Conservation (phyloP, 2,888 invertebrate genomes). For the Calliphora vomitoria region DNA sequence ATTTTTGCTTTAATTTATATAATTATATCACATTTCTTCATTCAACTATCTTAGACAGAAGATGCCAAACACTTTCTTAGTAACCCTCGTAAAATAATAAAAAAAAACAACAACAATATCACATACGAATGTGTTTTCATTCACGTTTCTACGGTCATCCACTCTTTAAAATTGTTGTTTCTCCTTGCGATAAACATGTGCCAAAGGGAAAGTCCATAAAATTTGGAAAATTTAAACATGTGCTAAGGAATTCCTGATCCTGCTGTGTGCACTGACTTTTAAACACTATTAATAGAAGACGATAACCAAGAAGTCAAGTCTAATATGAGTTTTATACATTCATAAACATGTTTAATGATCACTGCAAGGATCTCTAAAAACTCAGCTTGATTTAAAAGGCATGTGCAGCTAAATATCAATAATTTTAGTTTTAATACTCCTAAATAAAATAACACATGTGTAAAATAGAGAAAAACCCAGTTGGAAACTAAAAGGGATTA, state of each 20-base stretch:
- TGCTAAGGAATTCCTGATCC: background rate
- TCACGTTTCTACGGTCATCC: background rate
- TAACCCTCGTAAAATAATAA: too few relatives aligned
- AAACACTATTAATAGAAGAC: background rate
- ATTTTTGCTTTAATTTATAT: too few relatives aligned
- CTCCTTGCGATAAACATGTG: background rate
- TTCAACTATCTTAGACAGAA: too few relatives aligned
- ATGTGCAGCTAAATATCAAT: background rate
- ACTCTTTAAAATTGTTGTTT: background rate
- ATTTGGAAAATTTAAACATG: constrained; percentile 19
- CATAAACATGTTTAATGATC: background rate
- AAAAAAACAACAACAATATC: too few relatives aligned
- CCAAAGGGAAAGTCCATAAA: constrained; percentile 2
- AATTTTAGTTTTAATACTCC: background rate
- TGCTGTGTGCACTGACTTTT: constrained; percentile 7
- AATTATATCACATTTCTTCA: too few relatives aligned
- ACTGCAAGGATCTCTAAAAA: background rate
- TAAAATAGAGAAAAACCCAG: background rate
- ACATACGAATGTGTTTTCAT: too few relatives aligned
- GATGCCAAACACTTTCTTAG: too few relatives aligned
- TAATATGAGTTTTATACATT: background rate
- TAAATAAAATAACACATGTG: constrained; percentile 3
- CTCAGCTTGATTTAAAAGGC: constrained; percentile 9
- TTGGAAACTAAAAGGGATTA: background rate
- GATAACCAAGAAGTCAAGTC: background rate